A percentile compares a stretch with the other conserved stretches of the same genome.
phyloP scores from a whole-genome alignment of 2,113 vertebrate species.

The Tylochromis polylepis region DNA sequence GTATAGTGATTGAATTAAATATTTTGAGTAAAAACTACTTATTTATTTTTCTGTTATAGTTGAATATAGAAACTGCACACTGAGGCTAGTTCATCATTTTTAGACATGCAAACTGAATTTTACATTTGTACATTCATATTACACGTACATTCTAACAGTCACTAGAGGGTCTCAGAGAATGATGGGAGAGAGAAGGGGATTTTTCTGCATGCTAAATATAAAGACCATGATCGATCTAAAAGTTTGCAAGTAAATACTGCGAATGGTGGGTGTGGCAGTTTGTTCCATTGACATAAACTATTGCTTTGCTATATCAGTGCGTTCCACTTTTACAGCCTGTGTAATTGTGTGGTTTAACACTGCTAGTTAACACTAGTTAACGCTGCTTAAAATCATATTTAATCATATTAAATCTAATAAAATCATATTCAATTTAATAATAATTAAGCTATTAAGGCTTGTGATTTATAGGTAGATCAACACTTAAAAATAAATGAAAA shows the following conservation, averaged over 20 bases:
- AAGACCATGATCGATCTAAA: background rate
- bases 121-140: background rate
- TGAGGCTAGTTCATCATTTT: background rate
- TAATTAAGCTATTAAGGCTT: background rate
- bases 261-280: background rate
- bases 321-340: background rate
- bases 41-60: background rate
- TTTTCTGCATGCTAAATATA: background rate
- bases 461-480: background rate
- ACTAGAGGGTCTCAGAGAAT: background rate
- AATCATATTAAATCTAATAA: no score
- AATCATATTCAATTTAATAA: no score
- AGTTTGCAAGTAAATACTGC: background rate
- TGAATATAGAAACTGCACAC: background rate
- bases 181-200: background rate
- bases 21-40: background rate
- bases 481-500: background rate
- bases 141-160: background rate
- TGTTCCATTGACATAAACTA: background rate
- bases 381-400: no score
- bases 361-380: background rate
- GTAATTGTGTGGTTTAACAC: background rate
- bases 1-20: background rate
- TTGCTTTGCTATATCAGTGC: background rate
- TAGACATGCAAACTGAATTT: background rate